Evolutionary conservation across 1,140 invertebrate genomes (phyloP).

Genomic region (Drosophila repleta): DNA sequence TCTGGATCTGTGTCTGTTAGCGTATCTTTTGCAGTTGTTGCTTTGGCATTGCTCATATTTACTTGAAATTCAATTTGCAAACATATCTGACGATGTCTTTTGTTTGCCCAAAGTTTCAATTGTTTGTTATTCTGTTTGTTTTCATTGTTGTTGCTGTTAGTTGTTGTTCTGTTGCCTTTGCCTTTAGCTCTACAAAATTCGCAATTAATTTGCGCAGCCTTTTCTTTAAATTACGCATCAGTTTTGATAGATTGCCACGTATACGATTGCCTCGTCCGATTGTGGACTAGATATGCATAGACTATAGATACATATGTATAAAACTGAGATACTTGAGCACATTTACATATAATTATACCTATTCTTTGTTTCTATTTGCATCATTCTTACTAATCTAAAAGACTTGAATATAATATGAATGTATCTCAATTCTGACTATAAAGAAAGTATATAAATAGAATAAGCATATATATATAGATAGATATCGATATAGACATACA

Average conservation of each 20-base stretch:
- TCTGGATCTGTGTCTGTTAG: constrained; percentile 27
- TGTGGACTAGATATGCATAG: too few species aligned
- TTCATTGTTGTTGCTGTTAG: constrained; percentile 4
- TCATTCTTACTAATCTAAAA: too few species aligned
- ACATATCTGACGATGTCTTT: constrained; percentile 62
- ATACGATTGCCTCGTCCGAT: too few species aligned
- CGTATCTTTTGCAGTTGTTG: constrained; percentile 9
- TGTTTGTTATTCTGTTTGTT: constrained; percentile 18
- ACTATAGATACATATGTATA: too few species aligned
- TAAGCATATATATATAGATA: too few species aligned
- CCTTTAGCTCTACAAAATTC: constrained; percentile 2
- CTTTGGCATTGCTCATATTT: constrained; percentile 43
- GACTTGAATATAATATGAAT: too few species aligned
- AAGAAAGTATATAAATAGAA: too few species aligned
- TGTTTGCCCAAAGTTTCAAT: constrained; percentile 68
- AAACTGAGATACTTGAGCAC: too few species aligned
- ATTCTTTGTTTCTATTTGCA: too few species aligned
- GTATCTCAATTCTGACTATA: too few species aligned
- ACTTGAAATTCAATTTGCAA: constrained; percentile 71
- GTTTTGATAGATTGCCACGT: constrained; percentile 19
- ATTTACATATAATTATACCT: too few species aligned
- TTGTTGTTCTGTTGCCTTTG: constrained; percentile 15
- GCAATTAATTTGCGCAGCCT: constrained; percentile 34
- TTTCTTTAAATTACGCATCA: constrained; percentile 41
- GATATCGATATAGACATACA: too few species aligned